Evolutionary conservation across 2,113 vertebrate species (phyloP), one percentile per base, ranked within the genome.

Genomic region (Nerophis lumbriciformis): DNA sequence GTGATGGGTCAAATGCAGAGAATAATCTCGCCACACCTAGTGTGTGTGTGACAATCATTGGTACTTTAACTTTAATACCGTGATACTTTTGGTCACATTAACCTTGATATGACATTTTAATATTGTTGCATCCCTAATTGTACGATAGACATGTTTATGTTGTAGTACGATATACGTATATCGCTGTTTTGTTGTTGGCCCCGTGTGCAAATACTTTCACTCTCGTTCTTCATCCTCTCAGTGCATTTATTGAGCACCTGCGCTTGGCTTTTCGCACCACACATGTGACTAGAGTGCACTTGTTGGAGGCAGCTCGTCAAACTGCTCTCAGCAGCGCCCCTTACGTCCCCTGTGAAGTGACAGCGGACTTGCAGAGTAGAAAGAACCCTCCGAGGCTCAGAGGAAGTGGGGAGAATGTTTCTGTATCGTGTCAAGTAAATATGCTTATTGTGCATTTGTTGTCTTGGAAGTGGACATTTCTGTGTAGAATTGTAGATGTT

Each of bases 301-400:
- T 10, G 15, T 57, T 66, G 3, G 21, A 47, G 61, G 55, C 65
- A 71, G 63, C 48, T 57, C 19, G 14, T 45, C 60, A 47, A 47
- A 15, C 15, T 5, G n/a, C 38, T 11, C 47, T 61, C 59, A n/a
- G 44, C 65, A 45, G 42, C 42, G 11, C 50, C 19, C 37, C 55
- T 28, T 48, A 57, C 47, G 59, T 59, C 52, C 35, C 53, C 9
- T 0, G 47, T 57, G 68, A 85, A 76, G 70, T 76, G 85, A 85
- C 66, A 62, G 77, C 61, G 69, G 69, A 65, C 67, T 83, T 75
- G 75, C 50, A 75, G 72, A 61, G 45, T 59, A 81, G 60, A 66
- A 84, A 71, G 68, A 38, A 12, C 47, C 65, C 48, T 56, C 63
- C 39, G 52, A 62, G 65, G 54, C 48, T 48, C 7, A 48, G 38